phyloP scores from a whole-genome alignment of 2,113 vertebrate genomes.

The Spheniscus mendiculus region DNA sequence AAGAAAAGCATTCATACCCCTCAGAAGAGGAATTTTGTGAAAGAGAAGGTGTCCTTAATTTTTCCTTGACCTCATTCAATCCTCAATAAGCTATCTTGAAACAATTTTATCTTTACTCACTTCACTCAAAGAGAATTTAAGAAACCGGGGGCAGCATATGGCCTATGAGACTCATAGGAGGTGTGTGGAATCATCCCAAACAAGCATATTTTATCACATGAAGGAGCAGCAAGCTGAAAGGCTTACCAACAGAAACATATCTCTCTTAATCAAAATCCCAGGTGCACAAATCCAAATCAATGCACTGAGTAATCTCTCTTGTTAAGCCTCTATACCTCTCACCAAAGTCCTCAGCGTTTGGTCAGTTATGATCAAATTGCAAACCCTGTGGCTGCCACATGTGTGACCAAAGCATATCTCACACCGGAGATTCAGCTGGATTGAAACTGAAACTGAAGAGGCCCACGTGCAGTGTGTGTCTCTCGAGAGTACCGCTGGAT shows the following conservation, averaged over 20 bases:
- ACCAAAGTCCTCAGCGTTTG: background rate
- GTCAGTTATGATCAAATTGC: background rate
- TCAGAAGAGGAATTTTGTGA: background rate
- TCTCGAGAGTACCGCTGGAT: rapidly evolving
- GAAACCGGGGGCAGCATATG: background rate
- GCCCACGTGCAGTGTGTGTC: rapidly evolving
- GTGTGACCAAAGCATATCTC: rapidly evolving
- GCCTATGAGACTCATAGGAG: background rate
- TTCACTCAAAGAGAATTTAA: background rate
- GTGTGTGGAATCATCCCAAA: background rate
- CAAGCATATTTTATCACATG: background rate
- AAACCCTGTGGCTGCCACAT: background rate
- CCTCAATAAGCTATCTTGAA: background rate
- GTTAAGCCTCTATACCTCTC: background rate
- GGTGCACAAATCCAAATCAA: background rate
- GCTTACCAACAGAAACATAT: background rate
- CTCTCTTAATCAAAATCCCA: background rate
- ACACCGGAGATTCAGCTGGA: rapidly evolving
- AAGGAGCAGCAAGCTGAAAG: background rate
- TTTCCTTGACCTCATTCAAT: background rate
- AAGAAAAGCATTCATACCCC: background rate
- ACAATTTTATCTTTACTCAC: background rate
- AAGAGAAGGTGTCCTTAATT: background rate
- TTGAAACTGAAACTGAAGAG: background rate
- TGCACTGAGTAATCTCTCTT: background rate